These are phyloP conservation scores for Parazoanthus swiftii DNA, from an alignment of 92 coral and sea anemone species.

Conservation along the genomic window DNA sequence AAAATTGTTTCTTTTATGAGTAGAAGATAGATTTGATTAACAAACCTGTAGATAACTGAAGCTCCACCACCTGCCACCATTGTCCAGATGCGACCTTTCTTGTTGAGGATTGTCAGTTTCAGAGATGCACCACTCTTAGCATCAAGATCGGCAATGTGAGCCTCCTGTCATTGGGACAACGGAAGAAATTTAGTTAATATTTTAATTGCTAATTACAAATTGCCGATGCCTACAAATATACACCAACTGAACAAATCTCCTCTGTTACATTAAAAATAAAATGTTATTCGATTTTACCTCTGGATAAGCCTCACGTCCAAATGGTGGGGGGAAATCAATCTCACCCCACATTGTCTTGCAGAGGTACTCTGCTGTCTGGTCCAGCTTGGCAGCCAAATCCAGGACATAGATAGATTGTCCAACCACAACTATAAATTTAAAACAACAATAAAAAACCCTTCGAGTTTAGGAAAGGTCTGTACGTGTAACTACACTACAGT, in stretches of 20 bases:
- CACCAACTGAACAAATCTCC: no score
- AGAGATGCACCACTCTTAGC: conserved; percentile 99
- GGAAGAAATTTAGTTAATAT: no score
- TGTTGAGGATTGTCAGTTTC: conserved; percentile 89
- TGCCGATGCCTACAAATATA: background rate
- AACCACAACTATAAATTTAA: conserved; percentile 65
- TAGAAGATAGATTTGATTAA: background rate
- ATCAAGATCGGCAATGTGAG: conserved; percentile 88
- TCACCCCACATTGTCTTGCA: conserved; percentile 96
- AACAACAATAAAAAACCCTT: conserved; percentile 15
- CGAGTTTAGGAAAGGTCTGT: background rate
- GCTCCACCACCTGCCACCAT: conserved; percentile 99
- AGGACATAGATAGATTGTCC: conserved; percentile 72
- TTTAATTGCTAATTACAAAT: background rate
- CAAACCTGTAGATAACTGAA: conserved; percentile 93
- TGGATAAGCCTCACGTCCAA: conserved; percentile 95
- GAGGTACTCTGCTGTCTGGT: conserved; percentile 95
- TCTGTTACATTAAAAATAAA: background rate
- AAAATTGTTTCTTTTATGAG: background rate
- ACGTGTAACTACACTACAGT: no score
- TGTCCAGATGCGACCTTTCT: conserved; percentile 95
- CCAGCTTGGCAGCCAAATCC: conserved; percentile 96
- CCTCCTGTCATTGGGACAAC: conserved; percentile 64
- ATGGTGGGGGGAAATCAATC: conserved; percentile 95
- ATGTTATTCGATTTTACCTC: conserved; percentile 59